Evolutionary conservation across 2,113 vertebrate genomes (phyloP).

Genomic region (Phylloscopus trochilus): DNA sequence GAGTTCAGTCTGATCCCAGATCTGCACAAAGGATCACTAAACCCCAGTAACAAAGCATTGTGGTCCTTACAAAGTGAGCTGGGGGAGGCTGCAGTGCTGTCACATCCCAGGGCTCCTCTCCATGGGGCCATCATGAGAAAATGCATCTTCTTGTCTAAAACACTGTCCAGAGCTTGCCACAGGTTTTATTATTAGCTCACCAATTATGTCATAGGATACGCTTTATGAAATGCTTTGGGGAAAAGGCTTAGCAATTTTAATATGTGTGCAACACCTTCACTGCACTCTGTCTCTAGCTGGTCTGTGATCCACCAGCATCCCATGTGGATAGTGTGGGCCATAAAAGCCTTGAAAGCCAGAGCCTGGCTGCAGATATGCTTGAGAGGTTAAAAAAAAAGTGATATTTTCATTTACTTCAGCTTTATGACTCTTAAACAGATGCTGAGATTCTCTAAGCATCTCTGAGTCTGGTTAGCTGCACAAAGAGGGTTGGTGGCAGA

Average conservation of each 20-base stretch:
- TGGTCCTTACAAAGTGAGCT: background rate
- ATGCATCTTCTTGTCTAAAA: background rate
- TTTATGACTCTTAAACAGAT: background rate
- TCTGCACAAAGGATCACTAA: background rate
- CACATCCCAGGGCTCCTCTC: background rate
- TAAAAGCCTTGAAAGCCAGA: background rate
- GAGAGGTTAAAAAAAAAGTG: background rate
- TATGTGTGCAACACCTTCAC: background rate
- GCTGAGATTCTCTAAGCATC: background rate
- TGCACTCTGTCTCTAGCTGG: background rate
- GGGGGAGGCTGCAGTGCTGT: background rate
- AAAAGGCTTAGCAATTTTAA: background rate
- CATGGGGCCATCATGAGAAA: background rate
- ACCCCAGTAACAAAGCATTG: background rate
- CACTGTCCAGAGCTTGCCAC: background rate
- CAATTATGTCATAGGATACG: background rate
- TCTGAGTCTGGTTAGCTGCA: background rate
- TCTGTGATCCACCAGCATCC: background rate
- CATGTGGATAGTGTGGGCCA: background rate
- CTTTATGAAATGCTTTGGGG: background rate
- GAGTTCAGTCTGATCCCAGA: background rate
- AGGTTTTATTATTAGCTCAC: background rate
- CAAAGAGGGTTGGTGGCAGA: background rate
- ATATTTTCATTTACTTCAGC: background rate
- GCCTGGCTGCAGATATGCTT: background rate